A percentile compares a stretch with the other conserved stretches of the same genome.
These are phyloP conservation scores for Tribolium freemani DNA, from an alignment of 2,888 invertebrate genomes.

Conservation along the genomic window DNA sequence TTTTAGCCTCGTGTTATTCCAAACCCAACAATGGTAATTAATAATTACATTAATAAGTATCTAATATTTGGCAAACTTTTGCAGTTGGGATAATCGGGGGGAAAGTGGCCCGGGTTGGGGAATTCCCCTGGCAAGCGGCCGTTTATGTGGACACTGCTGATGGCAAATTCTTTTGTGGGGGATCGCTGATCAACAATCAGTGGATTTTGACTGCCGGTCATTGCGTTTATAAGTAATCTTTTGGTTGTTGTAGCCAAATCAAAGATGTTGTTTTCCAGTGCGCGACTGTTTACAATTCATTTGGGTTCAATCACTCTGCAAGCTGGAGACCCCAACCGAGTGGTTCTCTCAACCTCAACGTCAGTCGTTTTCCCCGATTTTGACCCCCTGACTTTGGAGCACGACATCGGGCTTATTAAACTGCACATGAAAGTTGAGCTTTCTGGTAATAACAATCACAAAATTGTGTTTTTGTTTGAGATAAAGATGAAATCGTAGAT, in stretches of 20 bases:
- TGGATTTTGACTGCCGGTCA: constrained; percentile 53
- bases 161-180: constrained; percentile 49
- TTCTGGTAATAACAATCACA: background rate
- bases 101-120: constrained; percentile 41
- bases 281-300: constrained; percentile 16
- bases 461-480: background rate
- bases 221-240: constrained; percentile 47
- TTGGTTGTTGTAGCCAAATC: background rate
- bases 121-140: constrained; percentile 49
- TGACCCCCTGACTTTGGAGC: constrained; percentile 6
- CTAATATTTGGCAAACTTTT: background rate
- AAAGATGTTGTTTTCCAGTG: constrained; percentile 2
- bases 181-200: constrained; percentile 46
- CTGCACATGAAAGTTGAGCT: constrained; percentile 10
- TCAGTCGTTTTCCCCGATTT: background rate
- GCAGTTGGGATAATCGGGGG: constrained; percentile 42
- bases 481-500: background rate
- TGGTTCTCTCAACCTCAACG: constrained; percentile 13
- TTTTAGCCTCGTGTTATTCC: background rate
- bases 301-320: constrained; percentile 19
- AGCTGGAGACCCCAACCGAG: constrained; percentile 1
- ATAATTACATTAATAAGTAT: no score
- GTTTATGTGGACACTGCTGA: constrained; percentile 40
- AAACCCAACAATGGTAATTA: background rate
- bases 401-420: constrained; percentile 29